These are phyloP conservation scores for Nipponacmea schrenckii DNA, from an alignment of 2,888 invertebrate genomes.

Conservation along the genomic window DNA sequence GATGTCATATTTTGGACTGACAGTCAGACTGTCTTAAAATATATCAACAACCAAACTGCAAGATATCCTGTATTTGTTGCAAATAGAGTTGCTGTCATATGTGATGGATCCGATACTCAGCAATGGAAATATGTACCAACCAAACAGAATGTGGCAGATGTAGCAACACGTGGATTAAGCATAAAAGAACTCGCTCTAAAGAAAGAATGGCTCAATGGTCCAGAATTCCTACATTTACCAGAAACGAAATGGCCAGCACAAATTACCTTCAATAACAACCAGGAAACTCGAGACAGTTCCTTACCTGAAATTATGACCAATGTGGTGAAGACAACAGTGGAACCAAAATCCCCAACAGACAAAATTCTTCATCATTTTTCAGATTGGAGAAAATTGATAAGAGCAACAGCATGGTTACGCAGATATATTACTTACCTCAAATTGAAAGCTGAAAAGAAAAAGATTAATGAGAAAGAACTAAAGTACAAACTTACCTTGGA, in stretches of 20 bases:
- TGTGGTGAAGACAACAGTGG: constrained; percentile 3
- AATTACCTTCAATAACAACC: not conserved
- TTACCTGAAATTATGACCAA: no score
- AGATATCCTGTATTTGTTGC: no score
- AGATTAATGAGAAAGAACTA: no score
- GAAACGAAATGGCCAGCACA: constrained; percentile 4
- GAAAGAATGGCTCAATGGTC: constrained; percentile 3
- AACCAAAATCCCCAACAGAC: not conserved
- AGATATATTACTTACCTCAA: no score
- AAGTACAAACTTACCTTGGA: no score
- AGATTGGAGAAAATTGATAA: constrained; percentile 4
- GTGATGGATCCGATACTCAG: not conserved
- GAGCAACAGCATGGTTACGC: not conserved
- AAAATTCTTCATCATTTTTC: not conserved
- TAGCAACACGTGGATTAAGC: constrained; percentile 7
- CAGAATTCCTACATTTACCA: not conserved
- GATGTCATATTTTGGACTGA: no score
- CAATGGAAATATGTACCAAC: constrained; percentile 5
- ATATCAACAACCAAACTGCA: no score
- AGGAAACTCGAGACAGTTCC: not conserved
- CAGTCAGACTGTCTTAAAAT: no score
- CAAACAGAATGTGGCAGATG: not conserved
- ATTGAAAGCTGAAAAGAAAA: no score
- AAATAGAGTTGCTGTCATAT: constrained; percentile 3
- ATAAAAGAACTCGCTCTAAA: not conserved